Conservation (phyloP, 2,888 invertebrate species). For the Spialia ferax region DNA sequence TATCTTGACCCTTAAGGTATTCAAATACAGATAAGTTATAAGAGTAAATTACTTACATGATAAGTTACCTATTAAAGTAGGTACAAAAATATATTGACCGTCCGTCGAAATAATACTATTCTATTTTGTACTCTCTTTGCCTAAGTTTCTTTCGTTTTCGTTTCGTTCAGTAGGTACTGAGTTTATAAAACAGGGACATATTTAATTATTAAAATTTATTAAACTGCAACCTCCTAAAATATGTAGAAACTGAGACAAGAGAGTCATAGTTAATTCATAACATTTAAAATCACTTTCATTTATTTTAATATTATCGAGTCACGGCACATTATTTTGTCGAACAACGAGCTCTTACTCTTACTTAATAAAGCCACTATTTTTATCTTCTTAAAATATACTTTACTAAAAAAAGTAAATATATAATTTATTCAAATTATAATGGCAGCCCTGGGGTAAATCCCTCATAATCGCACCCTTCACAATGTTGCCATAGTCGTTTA, state of each 20-base stretch:
- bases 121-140: conserved; percentile 40
- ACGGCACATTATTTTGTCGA: conserved; percentile 39
- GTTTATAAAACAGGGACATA: not conserved
- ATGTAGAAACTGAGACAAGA: conserved; percentile 38
- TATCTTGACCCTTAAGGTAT: no score
- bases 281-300: conserved; percentile 32
- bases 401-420: conserved; percentile 2
- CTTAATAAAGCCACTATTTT: conserved; percentile 14
- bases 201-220: no score
- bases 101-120: conserved; percentile 21
- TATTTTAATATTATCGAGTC: conserved; percentile 25
- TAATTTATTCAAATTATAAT: not conserved
- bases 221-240: conserved; percentile 5
- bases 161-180: conserved; percentile 2
- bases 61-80: not conserved
- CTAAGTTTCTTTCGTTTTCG: conserved; percentile 38
- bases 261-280: conserved; percentile 27
- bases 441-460: conserved; percentile 6
- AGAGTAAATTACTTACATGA: no score
- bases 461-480: not conserved
- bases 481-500: not conserved
- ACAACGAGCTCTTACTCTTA: conserved; percentile 26
- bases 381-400: conserved; percentile 5
- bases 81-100: conserved; percentile 15
- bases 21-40: no score